Conservation (phyloP, 2,113 vertebrate genomes). For the Hypanus sabinus region DNA sequence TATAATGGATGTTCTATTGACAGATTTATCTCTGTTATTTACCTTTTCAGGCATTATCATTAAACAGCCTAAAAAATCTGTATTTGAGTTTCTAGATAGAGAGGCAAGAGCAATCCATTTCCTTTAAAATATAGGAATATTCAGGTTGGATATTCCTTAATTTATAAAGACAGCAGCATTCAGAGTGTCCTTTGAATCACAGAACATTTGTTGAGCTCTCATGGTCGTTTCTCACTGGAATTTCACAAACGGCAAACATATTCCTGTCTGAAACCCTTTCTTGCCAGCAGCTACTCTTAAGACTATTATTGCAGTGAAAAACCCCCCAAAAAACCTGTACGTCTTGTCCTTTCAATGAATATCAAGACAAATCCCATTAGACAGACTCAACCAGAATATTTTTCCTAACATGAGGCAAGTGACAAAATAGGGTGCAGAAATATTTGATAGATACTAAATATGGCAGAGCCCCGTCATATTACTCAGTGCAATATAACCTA, state of each 20-base stretch:
- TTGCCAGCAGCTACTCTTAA: conserved; percentile 6
- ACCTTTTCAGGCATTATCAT: too few relatives aligned
- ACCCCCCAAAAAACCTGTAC: neutral
- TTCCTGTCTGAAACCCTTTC: neutral
- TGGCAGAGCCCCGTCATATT: conserved; percentile 9
- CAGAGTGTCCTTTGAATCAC: neutral
- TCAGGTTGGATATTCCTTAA: neutral
- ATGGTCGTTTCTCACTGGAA: neutral
- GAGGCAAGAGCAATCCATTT: too few relatives aligned
- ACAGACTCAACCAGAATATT: neutral
- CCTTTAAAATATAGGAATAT: neutral
- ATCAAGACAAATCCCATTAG: neutral
- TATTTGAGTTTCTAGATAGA: too few relatives aligned
- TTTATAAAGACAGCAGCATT: neutral
- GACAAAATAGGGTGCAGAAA: conserved; percentile 2
- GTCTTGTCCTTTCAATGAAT: conserved; percentile 26
- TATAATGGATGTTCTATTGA: too few relatives aligned
- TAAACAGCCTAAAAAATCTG: too few relatives aligned
- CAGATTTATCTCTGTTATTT: too few relatives aligned
- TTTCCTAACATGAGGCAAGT: conserved; percentile 1
- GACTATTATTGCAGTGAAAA: neutral
- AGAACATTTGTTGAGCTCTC: too few relatives aligned
- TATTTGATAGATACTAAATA: neutral
- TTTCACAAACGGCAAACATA: neutral
- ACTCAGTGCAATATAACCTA: neutral